Evolutionary conservation across 1,140 invertebrate genomes (phyloP).

Genomic region (Subanguina moxae): DNA sequence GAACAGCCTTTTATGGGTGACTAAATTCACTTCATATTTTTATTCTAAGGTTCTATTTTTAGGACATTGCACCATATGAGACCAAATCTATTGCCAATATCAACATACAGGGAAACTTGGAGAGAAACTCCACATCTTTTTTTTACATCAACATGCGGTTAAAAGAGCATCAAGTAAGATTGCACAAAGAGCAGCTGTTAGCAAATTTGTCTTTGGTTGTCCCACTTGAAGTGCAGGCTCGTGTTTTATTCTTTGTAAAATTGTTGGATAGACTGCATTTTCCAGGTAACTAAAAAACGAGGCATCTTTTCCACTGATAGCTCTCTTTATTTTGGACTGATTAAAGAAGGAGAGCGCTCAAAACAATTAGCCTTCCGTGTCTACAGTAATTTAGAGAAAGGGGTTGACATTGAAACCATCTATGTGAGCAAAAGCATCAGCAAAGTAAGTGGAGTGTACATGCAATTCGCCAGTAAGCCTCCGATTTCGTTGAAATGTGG

Average conservation of each 20-base stretch:
- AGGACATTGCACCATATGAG: slow-evolving; percentile 79
- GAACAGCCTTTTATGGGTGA: slow-evolving; percentile 60
- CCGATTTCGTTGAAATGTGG: slow-evolving; percentile 40
- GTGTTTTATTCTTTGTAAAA: slow-evolving; percentile 1
- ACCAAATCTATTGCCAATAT: slow-evolving; percentile 82
- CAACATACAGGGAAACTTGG: slow-evolving; percentile 71
- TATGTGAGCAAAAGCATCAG: slow-evolving; percentile 32
- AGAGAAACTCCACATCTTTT: slow-evolving; percentile 78
- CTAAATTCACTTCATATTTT: slow-evolving; percentile 57
- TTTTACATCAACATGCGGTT: slow-evolving; percentile 71
- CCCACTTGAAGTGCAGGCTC: slow-evolving; percentile 24
- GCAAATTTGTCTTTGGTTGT: slow-evolving; percentile 1
- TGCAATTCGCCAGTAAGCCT: slow-evolving; percentile 47
- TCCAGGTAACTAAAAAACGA: slow-evolving; percentile 72
- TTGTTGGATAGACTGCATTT: neutral
- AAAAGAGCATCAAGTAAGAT: neutral
- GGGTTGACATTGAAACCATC: slow-evolving; percentile 45
- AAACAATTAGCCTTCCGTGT: slow-evolving; percentile 60
- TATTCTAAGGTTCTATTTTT: slow-evolving; percentile 28
- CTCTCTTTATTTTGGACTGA: slow-evolving; percentile 76
- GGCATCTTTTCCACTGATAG: slow-evolving; percentile 75
- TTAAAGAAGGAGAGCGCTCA: slow-evolving; percentile 63
- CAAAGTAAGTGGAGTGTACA: slow-evolving; percentile 31
- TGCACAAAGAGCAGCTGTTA: neutral
- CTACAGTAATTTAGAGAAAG: slow-evolving; percentile 41